Evolutionary conservation across 2,113 vertebrate species (phyloP), one percentile per base, ranked within the genome.

Genomic region (Larimichthys polyactis): DNA sequence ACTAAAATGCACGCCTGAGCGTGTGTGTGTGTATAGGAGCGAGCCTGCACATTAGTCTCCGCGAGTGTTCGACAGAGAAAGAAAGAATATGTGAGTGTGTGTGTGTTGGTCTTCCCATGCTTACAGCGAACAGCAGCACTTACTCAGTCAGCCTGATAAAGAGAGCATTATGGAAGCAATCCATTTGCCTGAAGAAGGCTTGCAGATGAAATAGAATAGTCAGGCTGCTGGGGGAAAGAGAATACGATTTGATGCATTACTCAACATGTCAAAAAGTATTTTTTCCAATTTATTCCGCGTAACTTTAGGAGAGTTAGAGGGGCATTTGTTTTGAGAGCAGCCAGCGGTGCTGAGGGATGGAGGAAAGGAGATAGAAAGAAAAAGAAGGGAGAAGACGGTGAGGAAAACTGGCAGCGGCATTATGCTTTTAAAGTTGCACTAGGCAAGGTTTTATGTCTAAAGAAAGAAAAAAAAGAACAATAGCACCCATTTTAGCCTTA

Each of bases 241-340:
- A 84, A 82, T 83, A 79, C 89, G 22, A 88, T 93, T 88, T 88
- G 82, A 91, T 84, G 87, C 89, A 89, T 93, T 91, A 93, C 87
- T 93, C 90, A 93, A 84, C 75, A 78, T 90, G 91, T 91, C 91
- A 90, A 78, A 92, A 92, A 87, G 85, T 85, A 89, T 91, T 92
- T 91, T 89, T 89, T 90, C 83, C 90, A 89, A 87, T 91, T 88
- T 89, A 91, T 91, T 86, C 77, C 1, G 19, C 11, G 69, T 76
- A 89, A 91, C 83, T 90, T 92, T 76, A 63, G 83, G 66, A 83
- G 76, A 83, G 83, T 90, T 89, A 79, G 79, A 59, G 62, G 75
- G 87, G 71, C 74, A 86, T 90, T 91, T 90, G 78, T 91, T 91
- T 86, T 76, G 58, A 87, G 79, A 81, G 69, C 72, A 90, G 77